A percentile compares a stretch with the other conserved stretches of the same genome.
Conservation (phyloP, 2,797 vertebrate species). For the Podarcis lilfordi region DNA sequence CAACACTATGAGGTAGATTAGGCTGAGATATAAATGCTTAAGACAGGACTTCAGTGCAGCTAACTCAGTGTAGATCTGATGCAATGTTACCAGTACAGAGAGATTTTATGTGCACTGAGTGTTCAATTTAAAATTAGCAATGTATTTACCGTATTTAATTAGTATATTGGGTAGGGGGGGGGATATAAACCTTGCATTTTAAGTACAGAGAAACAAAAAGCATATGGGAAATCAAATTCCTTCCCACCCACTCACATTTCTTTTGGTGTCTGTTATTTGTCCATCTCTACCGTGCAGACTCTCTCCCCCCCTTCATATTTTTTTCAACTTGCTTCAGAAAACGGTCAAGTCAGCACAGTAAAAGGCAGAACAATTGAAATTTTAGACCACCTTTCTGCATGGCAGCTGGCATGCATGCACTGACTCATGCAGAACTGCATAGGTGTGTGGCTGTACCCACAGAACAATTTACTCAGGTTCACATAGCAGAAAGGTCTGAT, state of each 20-base stretch:
- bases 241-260: not conserved
- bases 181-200: not conserved
- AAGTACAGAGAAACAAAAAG: not conserved
- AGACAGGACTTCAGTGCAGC: not conserved
- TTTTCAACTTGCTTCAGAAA: not conserved
- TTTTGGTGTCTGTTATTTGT: not conserved
- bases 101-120: not conserved
- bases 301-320: not conserved
- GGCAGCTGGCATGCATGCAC: not conserved
- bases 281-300: not conserved
- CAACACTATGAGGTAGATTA: too few relatives aligned
- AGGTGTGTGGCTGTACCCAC: not conserved
- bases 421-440: not conserved
- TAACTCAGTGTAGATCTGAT: not conserved
- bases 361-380: too few relatives aligned
- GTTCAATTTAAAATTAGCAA: not conserved
- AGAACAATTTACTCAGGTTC: not conserved
- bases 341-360: not conserved
- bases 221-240: constrained; percentile 1
- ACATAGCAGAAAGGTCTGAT: not conserved
- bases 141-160: not conserved
- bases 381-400: not conserved
- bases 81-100: not conserved
- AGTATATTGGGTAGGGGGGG: not conserved
- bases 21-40: not conserved